These are phyloP conservation scores for Sparus aurata DNA, from an alignment of 2,797 vertebrate species.

Conservation along the genomic window DNA sequence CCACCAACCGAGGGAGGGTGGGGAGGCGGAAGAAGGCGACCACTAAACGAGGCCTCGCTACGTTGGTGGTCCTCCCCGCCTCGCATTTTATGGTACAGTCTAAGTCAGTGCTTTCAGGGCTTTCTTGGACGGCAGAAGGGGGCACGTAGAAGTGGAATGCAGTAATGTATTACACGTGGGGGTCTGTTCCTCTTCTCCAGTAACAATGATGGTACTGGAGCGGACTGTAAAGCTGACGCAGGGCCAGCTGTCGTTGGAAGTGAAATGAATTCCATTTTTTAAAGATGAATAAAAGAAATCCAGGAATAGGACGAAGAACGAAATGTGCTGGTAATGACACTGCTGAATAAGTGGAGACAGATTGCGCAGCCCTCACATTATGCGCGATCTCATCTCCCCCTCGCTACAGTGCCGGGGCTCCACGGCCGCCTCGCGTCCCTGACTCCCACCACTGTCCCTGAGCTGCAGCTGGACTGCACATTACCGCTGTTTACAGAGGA, in stretches of 20 bases:
- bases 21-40: slow-evolving; percentile 35
- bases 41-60: slow-evolving; percentile 60
- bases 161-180: slow-evolving; percentile 60
- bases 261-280: not conserved
- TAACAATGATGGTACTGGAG: slow-evolving; percentile 45
- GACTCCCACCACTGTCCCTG: slow-evolving; percentile 67
- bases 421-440: slow-evolving; percentile 44
- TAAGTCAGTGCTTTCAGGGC: slow-evolving; percentile 55
- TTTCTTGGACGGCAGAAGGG: slow-evolving; percentile 57
- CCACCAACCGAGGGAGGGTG: slow-evolving; percentile 41
- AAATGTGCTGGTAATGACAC: no score
- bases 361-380: slow-evolving; percentile 5
- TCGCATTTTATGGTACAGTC: slow-evolving; percentile 68
- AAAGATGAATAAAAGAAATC: not conserved
- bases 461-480: slow-evolving; percentile 75
- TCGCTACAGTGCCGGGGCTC: slow-evolving; percentile 7
- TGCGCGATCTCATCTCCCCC: slow-evolving; percentile 5
- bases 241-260: slow-evolving; percentile 7
- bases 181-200: slow-evolving; percentile 33
- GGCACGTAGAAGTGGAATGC: slow-evolving; percentile 54
- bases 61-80: slow-evolving; percentile 75
- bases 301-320: not conserved
- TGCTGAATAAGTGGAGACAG: not conserved
- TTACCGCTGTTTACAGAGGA: slow-evolving; percentile 70
- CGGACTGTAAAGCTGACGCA: slow-evolving; percentile 23